Base-by-base conservation (phyloP, 2,888 invertebrate genomes). In the Netelia melanura region DNA sequence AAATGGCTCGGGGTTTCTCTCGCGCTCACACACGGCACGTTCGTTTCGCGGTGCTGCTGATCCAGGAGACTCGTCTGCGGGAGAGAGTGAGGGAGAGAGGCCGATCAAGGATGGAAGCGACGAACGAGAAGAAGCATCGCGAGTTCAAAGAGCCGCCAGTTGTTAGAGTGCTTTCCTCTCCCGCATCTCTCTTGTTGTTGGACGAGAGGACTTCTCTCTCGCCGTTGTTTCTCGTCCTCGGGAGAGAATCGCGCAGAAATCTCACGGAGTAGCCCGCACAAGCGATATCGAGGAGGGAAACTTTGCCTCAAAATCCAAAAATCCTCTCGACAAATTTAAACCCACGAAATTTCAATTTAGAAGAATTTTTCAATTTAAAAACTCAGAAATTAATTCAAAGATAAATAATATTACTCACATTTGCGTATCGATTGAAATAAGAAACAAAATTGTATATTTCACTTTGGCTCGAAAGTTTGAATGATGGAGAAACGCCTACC, bases 101-200 rank as follows among this genome's bases (percentile, higher is more conserved):
- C 70, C 17, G 70, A 79, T 71, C 78, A 62, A 61, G 78, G 70
- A 78, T 62, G 70, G 85, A 85, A 25, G 77, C 79, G 70, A 79
- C 70, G 77, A 68, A 67, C 84, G 83, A 85, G 85, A 80, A 84
- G 80, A 85, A 86, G 85, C 74, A 17, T 68, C 86, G 75, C 83
- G 84, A 87, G 93, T 93, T 92, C 93, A 93, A 93, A 93, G 93
- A 92, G 93, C 93, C 93, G 93, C 92, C 92, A 90, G 90, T 91
- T 90, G 93, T 92, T 93, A 91, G 92, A 92, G 91, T 92, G 91
- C 92, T 89, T 90, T 89, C 89, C 88, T 89, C 87, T 85, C 86
- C 87, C 38, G 38, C 38, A 88, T 88, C 89, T 89, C 88, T 86
- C 88, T 82, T 88, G n/a, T 65, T 80, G 82, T 83, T 87, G 86